Conservation (phyloP, 2,113 vertebrate genomes). For the Oophaga pumilio region DNA sequence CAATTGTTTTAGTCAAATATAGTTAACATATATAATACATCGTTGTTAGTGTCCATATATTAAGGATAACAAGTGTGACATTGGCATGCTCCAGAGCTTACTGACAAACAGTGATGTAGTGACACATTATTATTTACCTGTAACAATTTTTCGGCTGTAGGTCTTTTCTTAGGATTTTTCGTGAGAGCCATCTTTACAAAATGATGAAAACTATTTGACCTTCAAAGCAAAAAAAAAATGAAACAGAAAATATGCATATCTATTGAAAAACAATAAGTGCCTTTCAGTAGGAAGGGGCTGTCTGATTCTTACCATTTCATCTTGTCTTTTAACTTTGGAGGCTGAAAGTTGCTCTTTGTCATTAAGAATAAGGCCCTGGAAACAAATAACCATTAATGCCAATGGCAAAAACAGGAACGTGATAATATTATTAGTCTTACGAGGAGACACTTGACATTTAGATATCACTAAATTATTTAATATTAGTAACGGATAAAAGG, state of each 20-base stretch:
- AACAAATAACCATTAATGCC: constrained; percentile 27
- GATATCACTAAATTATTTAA: not conserved
- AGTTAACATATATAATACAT: too few species aligned
- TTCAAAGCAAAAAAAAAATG: constrained; percentile 67
- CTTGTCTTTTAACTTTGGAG: constrained; percentile 98
- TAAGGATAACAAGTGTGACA: not conserved
- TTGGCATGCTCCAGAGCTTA: not conserved
- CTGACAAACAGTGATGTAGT: not conserved
- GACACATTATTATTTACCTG: constrained; percentile 77
- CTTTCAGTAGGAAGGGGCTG: constrained; percentile 37
- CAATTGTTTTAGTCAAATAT: too few species aligned
- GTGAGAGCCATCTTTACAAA: constrained; percentile 97
- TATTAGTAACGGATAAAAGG: not conserved
- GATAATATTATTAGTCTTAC: too few species aligned
- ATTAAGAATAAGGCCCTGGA: constrained; percentile 95
- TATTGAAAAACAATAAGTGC: constrained; percentile 50
- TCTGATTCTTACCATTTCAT: constrained; percentile 85
- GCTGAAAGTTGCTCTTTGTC: constrained; percentile 99
- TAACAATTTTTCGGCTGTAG: constrained; percentile 92
- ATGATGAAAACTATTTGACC: constrained; percentile 97
- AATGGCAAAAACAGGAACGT: not conserved
- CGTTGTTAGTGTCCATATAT: not conserved
- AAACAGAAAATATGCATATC: constrained; percentile 54
- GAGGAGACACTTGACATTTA: not conserved
- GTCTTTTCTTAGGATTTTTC: constrained; percentile 96